Percentiles rank a stretch among this genome's conserved stretches.
phyloP scores from a whole-genome alignment of 1,140 invertebrate genomes.

The Littorina saxatilis region DNA sequence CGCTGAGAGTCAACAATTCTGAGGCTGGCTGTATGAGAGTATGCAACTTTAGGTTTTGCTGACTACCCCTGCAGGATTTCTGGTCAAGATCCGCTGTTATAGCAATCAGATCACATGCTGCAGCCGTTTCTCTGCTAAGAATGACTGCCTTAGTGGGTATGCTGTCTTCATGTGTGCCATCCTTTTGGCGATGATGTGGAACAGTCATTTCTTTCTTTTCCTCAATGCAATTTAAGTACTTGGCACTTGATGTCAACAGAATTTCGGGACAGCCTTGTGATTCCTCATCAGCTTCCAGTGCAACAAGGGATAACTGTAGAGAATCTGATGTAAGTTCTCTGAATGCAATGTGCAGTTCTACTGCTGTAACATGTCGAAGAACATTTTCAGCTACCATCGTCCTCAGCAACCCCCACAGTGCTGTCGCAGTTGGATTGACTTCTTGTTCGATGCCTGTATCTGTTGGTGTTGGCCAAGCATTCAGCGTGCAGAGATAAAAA shows the following conservation, averaged over 20 bases:
- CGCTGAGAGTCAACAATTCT: too few species aligned
- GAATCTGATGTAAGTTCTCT: not conserved
- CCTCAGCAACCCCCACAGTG: constrained; percentile 31
- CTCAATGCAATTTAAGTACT: too few species aligned
- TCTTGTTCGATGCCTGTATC: not conserved
- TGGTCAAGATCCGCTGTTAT: too few species aligned
- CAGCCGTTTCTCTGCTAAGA: too few species aligned
- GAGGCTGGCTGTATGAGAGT: too few species aligned
- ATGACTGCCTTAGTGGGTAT: too few species aligned
- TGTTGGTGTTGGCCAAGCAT: constrained; percentile 3
- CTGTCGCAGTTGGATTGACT: constrained; percentile 7
- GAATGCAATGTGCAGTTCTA: not conserved
- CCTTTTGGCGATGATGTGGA: too few species aligned
- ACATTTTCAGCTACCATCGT: constrained; percentile 11
- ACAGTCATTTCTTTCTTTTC: too few species aligned
- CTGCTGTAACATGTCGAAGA: not conserved
- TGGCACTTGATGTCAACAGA: not conserved
- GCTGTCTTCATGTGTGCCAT: too few species aligned
- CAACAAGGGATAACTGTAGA: not conserved
- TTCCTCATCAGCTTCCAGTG: not conserved
- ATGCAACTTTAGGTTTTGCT: too few species aligned
- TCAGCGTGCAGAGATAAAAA: not conserved
- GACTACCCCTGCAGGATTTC: too few species aligned
- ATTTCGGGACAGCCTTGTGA: not conserved
- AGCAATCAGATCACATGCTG: too few species aligned